phyloP scores from a whole-genome alignment of 2,797 vertebrate genomes.

The Intellagama lesueurii region DNA sequence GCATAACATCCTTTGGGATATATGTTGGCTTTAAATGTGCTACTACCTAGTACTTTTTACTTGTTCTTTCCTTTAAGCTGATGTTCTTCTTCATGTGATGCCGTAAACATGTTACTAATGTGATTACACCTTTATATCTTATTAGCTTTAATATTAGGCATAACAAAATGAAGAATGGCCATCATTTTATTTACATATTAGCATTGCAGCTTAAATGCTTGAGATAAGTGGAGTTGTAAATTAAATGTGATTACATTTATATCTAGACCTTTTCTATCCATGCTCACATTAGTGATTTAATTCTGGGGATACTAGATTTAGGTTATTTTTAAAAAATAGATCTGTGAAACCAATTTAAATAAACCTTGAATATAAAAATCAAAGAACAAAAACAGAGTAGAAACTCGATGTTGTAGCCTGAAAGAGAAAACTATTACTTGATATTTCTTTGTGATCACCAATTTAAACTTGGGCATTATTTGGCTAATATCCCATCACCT shows the following conservation, averaged over 20 bases:
- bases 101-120: constrained; percentile 67
- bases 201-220: constrained; percentile 60
- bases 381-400: constrained; percentile 52
- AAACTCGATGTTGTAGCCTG: constrained; percentile 59
- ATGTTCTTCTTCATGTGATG: constrained; percentile 61
- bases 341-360: constrained; percentile 59
- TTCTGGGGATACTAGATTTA: constrained; percentile 61
- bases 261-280: constrained; percentile 66
- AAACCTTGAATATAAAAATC: constrained; percentile 48
- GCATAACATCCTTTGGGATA: constrained; percentile 7
- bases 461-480: constrained; percentile 78
- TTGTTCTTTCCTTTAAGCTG: constrained; percentile 60
- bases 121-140: constrained; percentile 72
- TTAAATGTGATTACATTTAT: constrained; percentile 74
- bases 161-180: constrained; percentile 74
- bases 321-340: constrained; percentile 54
- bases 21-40: neutral
- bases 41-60: constrained; percentile 21
- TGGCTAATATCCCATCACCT: constrained; percentile 77
- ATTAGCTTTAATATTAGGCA: constrained; percentile 71
- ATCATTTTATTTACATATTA: constrained; percentile 68
- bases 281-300: constrained; percentile 67
- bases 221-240: constrained; percentile 75
- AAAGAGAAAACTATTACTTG: constrained; percentile 38
- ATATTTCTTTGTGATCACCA: constrained; percentile 71